These are phyloP conservation scores for Neomonachus schauinslandi DNA, from an alignment of 2,113 vertebrate species.

Conservation along the genomic window DNA sequence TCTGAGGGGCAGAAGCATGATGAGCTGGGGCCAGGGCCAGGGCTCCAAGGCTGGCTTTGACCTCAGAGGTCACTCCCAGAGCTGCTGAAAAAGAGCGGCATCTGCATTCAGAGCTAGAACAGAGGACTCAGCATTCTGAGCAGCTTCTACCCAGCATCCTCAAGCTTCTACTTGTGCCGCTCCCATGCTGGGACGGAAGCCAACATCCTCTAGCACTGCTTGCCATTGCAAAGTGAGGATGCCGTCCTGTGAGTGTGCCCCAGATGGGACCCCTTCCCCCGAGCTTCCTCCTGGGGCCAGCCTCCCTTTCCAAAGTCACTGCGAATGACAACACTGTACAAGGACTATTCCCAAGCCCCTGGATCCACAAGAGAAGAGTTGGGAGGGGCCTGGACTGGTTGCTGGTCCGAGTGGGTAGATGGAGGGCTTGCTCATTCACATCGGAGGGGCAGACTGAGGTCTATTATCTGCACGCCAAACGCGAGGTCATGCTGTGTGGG, in stretches of 20 bases:
- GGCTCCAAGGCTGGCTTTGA: background rate
- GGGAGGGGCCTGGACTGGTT: background rate
- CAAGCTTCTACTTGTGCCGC: background rate
- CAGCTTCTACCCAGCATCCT: background rate
- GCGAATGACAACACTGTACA: background rate
- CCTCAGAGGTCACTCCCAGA: background rate
- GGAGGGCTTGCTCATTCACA: background rate
- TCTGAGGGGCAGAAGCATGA: too few relatives aligned
- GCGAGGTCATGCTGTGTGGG: background rate
- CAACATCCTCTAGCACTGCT: background rate
- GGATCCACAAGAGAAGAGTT: background rate
- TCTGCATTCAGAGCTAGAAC: accelerated
- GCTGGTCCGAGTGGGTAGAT: background rate
- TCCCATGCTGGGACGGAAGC: too few relatives aligned
- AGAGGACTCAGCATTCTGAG: background rate
- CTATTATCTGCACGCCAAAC: background rate
- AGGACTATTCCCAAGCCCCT: background rate
- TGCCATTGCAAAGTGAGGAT: background rate
- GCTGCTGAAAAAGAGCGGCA: background rate
- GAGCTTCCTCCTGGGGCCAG: background rate
- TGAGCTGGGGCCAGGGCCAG: too few relatives aligned
- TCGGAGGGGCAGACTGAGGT: accelerated
- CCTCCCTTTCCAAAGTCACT: background rate
- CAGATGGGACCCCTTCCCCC: background rate
- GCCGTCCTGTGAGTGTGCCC: background rate